Conservation (phyloP, 2,113 vertebrate genomes). For the Eulemur macaco region DNA sequence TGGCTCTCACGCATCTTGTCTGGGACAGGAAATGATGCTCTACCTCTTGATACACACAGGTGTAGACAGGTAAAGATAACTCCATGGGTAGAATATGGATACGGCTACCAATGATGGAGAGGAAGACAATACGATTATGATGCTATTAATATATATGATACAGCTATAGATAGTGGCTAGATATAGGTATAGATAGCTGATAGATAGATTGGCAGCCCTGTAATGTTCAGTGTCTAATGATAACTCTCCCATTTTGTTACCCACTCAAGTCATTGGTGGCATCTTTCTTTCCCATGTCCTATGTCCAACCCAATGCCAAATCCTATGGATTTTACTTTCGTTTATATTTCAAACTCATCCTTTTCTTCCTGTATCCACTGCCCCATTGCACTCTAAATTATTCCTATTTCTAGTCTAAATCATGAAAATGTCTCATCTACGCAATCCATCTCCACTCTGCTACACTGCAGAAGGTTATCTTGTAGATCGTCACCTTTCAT, state of each 20-base stretch:
- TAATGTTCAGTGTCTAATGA: neutral
- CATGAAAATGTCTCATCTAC: neutral
- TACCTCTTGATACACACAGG: neutral
- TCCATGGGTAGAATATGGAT: neutral
- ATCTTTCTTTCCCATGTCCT: neutral
- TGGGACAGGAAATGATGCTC: neutral
- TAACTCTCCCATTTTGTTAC: neutral
- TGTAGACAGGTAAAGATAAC: neutral
- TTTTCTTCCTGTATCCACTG: neutral
- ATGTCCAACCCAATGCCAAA: neutral
- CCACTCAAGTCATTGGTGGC: neutral
- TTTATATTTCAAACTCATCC: neutral
- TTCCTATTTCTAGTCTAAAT: neutral
- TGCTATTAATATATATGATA: rapidly evolving
- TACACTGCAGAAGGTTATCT: neutral
- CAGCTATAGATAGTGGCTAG: too few relatives aligned
- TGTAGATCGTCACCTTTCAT: neutral
- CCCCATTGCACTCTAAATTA: neutral
- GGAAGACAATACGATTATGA: neutral
- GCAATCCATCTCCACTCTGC: neutral
- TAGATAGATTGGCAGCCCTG: too few relatives aligned
- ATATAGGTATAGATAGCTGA: neutral
- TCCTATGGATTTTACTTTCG: neutral
- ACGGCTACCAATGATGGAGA: neutral
- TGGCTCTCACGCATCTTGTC: neutral